Conservation (phyloP, 2,797 vertebrate species). For the Pipistrellus pygmaeus region DNA sequence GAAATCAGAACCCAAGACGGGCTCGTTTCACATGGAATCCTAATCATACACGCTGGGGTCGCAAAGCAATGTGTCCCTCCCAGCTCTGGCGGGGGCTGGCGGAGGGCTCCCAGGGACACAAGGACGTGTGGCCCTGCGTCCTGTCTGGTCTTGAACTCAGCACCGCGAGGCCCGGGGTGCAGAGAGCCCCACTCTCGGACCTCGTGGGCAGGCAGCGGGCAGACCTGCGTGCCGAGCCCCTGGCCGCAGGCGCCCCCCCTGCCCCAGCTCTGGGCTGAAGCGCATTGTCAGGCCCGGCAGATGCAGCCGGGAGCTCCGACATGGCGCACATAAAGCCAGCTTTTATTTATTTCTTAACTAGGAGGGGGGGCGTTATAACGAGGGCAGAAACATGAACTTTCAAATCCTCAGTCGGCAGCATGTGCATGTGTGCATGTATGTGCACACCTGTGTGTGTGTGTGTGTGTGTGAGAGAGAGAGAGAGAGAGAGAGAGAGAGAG, state of each 20-base stretch:
- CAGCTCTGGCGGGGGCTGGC: background rate
- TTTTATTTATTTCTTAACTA: slow-evolving; percentile 70
- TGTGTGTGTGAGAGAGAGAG: too few species aligned
- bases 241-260: rapidly evolving
- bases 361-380: slow-evolving; percentile 33
- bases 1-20: background rate
- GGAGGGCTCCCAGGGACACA: background rate
- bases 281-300: slow-evolving; percentile 40
- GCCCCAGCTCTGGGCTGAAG: slow-evolving; percentile 7
- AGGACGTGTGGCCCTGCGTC: background rate
- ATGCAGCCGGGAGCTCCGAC: slow-evolving; percentile 59
- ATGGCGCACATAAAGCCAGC: slow-evolving; percentile 44
- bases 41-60: background rate
- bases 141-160: background rate
- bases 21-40: background rate
- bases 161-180: background rate
- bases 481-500: too few species aligned
- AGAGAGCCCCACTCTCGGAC: background rate
- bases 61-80: background rate
- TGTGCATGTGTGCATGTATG: too few species aligned
- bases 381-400: slow-evolving; percentile 20
- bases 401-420: rapidly evolving
- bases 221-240: background rate
- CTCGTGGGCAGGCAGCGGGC: background rate
- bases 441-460: too few species aligned